A percentile compares a stretch with the other conserved stretches of the same genome.
phyloP scores from a whole-genome alignment of 2,113 vertebrate species.

The Clarias macrocephalus region DNA sequence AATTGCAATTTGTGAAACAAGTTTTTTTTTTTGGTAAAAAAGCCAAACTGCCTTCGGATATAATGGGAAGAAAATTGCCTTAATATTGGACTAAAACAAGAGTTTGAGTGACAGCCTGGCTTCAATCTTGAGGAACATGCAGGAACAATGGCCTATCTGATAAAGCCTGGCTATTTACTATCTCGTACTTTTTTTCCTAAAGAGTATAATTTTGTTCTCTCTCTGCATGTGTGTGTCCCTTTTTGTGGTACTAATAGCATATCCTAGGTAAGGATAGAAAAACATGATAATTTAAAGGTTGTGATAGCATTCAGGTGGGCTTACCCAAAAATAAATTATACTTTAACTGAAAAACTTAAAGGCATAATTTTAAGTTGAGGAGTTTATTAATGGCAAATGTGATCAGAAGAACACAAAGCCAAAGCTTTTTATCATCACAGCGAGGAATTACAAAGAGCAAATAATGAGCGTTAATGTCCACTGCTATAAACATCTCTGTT shows the following conservation, averaged over 20 bases:
- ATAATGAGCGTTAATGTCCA: background rate
- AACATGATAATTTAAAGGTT: background rate
- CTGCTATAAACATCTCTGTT: too few species aligned
- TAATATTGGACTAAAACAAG: background rate
- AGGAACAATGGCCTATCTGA: slow-evolving; percentile 6
- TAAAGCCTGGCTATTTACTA: slow-evolving; percentile 5
- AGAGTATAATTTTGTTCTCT: background rate
- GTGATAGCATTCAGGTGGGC: too few species aligned
- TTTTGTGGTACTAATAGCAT: background rate
- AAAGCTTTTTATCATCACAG: background rate
- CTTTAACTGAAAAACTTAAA: too few species aligned
- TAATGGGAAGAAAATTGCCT: background rate
- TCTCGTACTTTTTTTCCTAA: background rate
- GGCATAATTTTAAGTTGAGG: too few species aligned
- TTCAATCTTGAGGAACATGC: background rate
- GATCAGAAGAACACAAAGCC: background rate
- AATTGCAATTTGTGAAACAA: background rate
- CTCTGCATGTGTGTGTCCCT: background rate
- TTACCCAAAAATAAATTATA: too few species aligned
- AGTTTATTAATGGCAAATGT: too few species aligned
- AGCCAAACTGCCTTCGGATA: background rate
- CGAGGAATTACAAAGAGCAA: background rate
- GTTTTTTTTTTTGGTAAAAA: background rate
- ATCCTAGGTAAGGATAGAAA: background rate
- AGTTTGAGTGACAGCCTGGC: background rate